Evolutionary conservation across 2,888 invertebrate species (phyloP), one percentile per base, ranked within the genome.

Genomic region (Lissocephala sabroskyi): DNA sequence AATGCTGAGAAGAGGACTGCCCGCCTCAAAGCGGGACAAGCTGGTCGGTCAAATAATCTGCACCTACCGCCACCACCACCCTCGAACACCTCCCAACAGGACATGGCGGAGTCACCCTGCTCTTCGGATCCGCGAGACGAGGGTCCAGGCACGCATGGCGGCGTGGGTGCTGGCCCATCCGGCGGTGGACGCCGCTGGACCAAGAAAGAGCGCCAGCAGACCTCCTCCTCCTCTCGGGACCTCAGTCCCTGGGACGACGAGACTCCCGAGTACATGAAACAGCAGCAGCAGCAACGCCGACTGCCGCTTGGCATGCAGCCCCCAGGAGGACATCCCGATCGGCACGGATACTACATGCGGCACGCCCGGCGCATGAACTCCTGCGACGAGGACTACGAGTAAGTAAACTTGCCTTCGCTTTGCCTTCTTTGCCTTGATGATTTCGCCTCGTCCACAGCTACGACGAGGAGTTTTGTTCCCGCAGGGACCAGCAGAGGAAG

Each of bases 191-290:
- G 78, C 0, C 86, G 88, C 60, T 85, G 87, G 87, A 86, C 77
- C 65, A 86, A 86, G 82, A 88, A 87, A 13, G 80, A 80, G 2
- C 78, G 80, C 1, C 89, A 89, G 81, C 90, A 90, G 80, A 89
- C 91, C 1, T 90, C 91, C 0, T 91, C 91, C 0, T 91, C 91
- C 5, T 91, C 92, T 0, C 86, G 93, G 0, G 93, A 94, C 79
- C 89, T 90, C 16, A 92, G 93, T 39, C 92, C 92, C 1, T 93
- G 93, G 93, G 92, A 93, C 54, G 91, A 91, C 56, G 93, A 93
- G 67, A 86, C 65, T 71, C 87, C 84, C 55, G 89, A 85, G 62
- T 87, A 86, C 79, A 85, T 79, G 80, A 86, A 83, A 84, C 87
- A 80, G 23, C 79, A 79, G 5, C 67, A 11, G 43, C 65, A 60